Conservation (phyloP, 2,888 invertebrate genomes). For the Drosophila mimica region DNA sequence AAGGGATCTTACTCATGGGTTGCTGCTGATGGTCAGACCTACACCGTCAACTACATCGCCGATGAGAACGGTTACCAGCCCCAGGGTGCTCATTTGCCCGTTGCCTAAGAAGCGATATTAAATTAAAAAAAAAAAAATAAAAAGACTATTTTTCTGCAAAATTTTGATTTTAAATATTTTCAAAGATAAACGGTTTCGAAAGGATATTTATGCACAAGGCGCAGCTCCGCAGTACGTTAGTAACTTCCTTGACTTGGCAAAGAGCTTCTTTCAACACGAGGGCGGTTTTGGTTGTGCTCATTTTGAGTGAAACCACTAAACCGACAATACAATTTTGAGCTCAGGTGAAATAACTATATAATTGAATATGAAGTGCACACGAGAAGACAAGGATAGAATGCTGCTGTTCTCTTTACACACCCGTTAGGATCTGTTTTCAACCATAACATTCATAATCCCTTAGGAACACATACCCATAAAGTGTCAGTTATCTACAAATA, state of each 20-base stretch:
- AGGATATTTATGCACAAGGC: not conserved
- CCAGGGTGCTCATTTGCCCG: conserved; percentile 86
- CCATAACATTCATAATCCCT: too few species aligned
- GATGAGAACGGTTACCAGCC: conserved; percentile 85
- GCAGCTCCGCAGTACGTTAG: not conserved
- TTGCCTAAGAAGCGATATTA: conserved; percentile 61
- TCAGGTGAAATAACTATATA: not conserved
- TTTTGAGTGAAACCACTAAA: too few species aligned
- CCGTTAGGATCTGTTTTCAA: too few species aligned
- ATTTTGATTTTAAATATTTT: not conserved
- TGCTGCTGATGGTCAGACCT: conserved; percentile 86
- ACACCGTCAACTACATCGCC: conserved; percentile 86
- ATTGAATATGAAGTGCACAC: not conserved
- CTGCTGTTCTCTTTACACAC: too few species aligned
- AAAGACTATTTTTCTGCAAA: conserved; percentile 3
- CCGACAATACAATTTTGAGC: not conserved
- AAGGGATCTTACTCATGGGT: conserved; percentile 84
- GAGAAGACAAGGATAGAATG: too few species aligned
- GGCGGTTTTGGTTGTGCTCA: too few species aligned
- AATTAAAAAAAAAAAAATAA: conserved; percentile 17
- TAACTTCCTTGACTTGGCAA: not conserved
- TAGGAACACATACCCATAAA: too few species aligned
- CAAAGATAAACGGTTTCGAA: not conserved
- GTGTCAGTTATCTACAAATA: too few species aligned
- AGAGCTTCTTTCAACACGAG: not conserved